Evolutionary conservation across 2,888 invertebrate species (phyloP).

Genomic region (Cephus sareptanus): DNA sequence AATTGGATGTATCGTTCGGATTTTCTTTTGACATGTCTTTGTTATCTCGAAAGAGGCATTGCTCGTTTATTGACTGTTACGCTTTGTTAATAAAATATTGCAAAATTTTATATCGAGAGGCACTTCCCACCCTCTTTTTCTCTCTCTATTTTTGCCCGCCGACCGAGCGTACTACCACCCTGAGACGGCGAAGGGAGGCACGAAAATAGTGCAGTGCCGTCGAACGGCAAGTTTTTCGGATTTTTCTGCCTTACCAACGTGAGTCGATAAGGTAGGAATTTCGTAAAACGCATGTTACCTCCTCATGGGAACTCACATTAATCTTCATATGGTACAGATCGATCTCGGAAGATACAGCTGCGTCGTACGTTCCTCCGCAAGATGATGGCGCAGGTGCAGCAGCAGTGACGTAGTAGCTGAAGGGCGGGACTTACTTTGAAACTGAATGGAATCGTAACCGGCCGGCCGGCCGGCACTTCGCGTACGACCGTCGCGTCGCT

Average conservation of each 20-base stretch:
- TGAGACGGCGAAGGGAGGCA: not conserved
- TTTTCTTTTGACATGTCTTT: conserved; percentile 43
- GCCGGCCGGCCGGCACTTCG: conserved; percentile 56
- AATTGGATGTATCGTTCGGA: conserved; percentile 39
- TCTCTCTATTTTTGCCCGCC: no score
- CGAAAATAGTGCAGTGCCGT: not conserved
- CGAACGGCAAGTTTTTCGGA: not conserved
- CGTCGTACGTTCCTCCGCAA: not conserved
- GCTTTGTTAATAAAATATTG: conserved; percentile 56
- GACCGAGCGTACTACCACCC: not conserved
- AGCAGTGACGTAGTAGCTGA: not conserved
- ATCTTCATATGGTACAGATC: not conserved
- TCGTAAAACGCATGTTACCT: fast-evolving
- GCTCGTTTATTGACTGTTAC: conserved; percentile 55
- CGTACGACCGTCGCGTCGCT: conserved; percentile 57
- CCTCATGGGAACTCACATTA: not conserved
- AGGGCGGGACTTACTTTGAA: conserved; percentile 33
- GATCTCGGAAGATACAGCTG: not conserved
- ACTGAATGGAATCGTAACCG: conserved; percentile 40
- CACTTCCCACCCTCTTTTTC: not conserved
- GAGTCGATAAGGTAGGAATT: not conserved
- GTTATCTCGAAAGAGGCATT: conserved; percentile 46
- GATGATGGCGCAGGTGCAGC: not conserved
- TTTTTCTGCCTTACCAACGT: not conserved
- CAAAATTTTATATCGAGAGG: conserved; percentile 30